Conservation (phyloP, 1,140 invertebrate genomes). For the Drosophila rhopaloa region DNA sequence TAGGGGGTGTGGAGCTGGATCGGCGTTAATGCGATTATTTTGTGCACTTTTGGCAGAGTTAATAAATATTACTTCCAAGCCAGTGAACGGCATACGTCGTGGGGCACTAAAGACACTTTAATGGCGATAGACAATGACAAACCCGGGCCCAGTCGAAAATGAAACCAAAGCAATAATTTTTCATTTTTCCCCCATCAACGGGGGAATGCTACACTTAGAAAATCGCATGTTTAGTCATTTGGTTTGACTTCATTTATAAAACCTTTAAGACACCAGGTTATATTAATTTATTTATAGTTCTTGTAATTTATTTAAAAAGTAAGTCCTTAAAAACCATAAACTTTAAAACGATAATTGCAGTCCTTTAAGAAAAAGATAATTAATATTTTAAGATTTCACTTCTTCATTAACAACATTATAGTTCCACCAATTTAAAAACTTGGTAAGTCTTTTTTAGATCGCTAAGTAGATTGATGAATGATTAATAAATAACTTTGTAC, state of each 20-base stretch:
- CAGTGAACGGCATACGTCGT: slow-evolving; percentile 79
- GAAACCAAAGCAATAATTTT: slow-evolving; percentile 60
- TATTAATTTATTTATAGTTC: no score
- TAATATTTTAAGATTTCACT: no score
- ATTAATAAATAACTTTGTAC: neutral
- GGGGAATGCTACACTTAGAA: slow-evolving; percentile 3
- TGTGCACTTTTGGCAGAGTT: slow-evolving; percentile 81
- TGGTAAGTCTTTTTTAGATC: no score
- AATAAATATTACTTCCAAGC: slow-evolving; percentile 82
- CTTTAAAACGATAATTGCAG: no score
- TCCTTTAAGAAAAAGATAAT: no score
- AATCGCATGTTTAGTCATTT: neutral
- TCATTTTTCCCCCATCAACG: slow-evolving; percentile 18
- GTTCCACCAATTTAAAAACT: no score
- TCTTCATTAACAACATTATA: no score
- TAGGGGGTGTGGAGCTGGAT: slow-evolving; percentile 1
- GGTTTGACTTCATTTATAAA: no score
- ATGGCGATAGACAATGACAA: slow-evolving; percentile 68
- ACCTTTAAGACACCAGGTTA: no score
- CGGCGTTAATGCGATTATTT: slow-evolving; percentile 80
- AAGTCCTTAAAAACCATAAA: no score
- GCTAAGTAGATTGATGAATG: neutral
- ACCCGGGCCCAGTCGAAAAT: slow-evolving; percentile 17
- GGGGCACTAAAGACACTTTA: slow-evolving; percentile 77
- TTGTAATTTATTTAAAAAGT: no score